Conservation (phyloP, 2,113 vertebrate genomes). For the Ahaetulla prasina region DNA sequence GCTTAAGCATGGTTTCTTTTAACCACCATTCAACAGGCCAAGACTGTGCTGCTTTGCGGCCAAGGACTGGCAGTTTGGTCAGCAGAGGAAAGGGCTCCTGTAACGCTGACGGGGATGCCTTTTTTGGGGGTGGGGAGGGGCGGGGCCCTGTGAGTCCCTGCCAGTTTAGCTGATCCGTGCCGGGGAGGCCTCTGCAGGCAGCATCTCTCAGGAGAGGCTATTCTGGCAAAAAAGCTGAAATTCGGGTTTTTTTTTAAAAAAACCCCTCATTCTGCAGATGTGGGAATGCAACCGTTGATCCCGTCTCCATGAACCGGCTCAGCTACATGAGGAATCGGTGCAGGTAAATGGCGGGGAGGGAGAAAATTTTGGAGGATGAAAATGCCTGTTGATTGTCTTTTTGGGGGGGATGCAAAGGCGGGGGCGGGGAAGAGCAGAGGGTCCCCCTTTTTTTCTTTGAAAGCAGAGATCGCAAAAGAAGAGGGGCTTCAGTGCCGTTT, state of each 20-base stretch:
- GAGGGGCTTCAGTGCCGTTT: not conserved
- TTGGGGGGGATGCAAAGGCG: not conserved
- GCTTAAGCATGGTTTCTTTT: not conserved
- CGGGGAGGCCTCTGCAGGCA: not conserved
- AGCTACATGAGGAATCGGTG: slow-evolving; percentile 87
- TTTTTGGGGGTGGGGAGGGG: not conserved
- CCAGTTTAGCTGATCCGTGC: not conserved
- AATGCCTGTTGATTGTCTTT: not conserved
- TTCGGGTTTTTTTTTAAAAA: fast-evolving
- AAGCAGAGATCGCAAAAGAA: not conserved
- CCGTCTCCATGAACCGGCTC: slow-evolving; percentile 83
- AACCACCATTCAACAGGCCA: not conserved
- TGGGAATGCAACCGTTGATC: slow-evolving; percentile 81
- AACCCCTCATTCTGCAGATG: slow-evolving; percentile 68
- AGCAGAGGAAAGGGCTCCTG: not conserved
- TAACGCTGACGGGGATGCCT: not conserved
- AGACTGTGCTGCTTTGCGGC: not conserved
- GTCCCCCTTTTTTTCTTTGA: too few relatives aligned
- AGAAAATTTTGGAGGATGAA: not conserved
- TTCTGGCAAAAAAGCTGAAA: not conserved
- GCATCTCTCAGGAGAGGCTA: not conserved
- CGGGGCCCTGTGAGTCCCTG: not conserved
- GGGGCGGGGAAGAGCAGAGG: not conserved
- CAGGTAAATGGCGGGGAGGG: slow-evolving; percentile 68
- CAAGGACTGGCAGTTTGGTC: not conserved